These are phyloP conservation scores for Calliopsis andreniformis DNA, from an alignment of 1,140 invertebrate species.

Conservation along the genomic window DNA sequence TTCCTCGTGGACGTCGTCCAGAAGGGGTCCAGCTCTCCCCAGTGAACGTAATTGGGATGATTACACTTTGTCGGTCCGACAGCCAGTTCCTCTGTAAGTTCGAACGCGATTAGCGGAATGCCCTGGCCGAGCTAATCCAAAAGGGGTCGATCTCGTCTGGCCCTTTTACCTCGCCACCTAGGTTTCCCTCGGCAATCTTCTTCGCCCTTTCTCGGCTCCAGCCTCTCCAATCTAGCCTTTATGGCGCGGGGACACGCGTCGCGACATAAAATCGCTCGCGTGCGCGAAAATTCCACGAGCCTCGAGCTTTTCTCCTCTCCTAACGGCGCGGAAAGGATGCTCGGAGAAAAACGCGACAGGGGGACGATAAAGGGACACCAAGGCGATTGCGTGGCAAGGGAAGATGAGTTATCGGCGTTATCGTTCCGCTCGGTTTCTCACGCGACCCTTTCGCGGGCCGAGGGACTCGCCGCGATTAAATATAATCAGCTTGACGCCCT, in stretches of 20 bases:
- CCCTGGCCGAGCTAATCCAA: conserved; percentile 18
- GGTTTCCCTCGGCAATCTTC: conserved; percentile 9
- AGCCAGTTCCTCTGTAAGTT: not conserved
- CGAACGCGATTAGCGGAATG: conserved; percentile 33
- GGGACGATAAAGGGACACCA: too few species aligned
- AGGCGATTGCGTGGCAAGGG: conserved; percentile 37
- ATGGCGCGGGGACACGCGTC: conserved; percentile 59
- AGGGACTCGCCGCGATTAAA: not conserved
- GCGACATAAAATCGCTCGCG: conserved; percentile 44
- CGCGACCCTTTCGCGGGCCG: not conserved
- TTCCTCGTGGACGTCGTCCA: too few species aligned
- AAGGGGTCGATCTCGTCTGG: conserved; percentile 24
- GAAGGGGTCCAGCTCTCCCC: not conserved
- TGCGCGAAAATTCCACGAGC: conserved; percentile 19
- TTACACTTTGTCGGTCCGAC: conserved; percentile 7
- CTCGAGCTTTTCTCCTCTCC: conserved; percentile 32
- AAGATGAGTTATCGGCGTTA: conserved; percentile 65
- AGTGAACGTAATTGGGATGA: conserved; percentile 36
- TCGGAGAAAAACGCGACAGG: not conserved
- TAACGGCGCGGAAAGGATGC: conserved; percentile 39
- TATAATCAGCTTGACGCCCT: not conserved
- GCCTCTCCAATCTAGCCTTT: conserved; percentile 31
- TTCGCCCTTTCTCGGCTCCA: not conserved
- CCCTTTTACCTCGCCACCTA: conserved; percentile 15
- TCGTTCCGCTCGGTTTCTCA: conserved; percentile 22